Evolutionary conservation across 2,888 invertebrate species (phyloP), one percentile per base, ranked within the genome.

Genomic region (Nematopogon swammerdamellus): DNA sequence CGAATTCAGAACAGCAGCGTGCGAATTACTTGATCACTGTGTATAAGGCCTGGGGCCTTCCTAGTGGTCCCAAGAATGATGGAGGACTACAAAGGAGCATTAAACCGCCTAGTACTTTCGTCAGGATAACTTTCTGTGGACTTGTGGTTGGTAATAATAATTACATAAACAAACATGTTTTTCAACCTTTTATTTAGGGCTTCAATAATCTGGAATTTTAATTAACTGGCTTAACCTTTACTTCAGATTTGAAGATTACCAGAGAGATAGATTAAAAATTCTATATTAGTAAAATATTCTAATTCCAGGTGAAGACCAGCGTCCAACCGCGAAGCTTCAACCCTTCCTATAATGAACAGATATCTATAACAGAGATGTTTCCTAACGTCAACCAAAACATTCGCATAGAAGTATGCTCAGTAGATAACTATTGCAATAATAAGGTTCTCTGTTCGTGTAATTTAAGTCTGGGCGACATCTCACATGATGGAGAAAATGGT

Each of bases 281-380:
- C n/a, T n/a, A n/a, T n/a, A n/a, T n/a, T n/a, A n/a, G n/a, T n/a
- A n/a, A n/a, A n/a, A n/a, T n/a, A n/a, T n/a, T n/a, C n/a, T n/a
- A n/a, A n/a, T 42, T 57, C 16, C 60, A 89, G 88, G 86, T 82
- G 0, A 84, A 83, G 63, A 91, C 91, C 0, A 77, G 82, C 29
- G 73, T 84, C 5, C 81, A 82, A 56, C 83, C 82, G 56, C 80
- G 81, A n/a, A 84, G 80, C 1, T 76, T 72, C 50, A 74, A 82
- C 30, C 91, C 92, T 0, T 72, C 74, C 17, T 95, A 91, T 84
- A 88, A 89, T 61, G 88, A 94, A 64, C 85, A 86, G 63, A 76
- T 95, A 18, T 83, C 85, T 1, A 87, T 95, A 60, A 84, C 84
- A 1, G 93, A 93, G 68, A 83, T 88, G 72, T 94, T 91, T 66